Base-by-base conservation (phyloP, 2,888 invertebrate species). In the Drosophila subsilvestris region DNA sequence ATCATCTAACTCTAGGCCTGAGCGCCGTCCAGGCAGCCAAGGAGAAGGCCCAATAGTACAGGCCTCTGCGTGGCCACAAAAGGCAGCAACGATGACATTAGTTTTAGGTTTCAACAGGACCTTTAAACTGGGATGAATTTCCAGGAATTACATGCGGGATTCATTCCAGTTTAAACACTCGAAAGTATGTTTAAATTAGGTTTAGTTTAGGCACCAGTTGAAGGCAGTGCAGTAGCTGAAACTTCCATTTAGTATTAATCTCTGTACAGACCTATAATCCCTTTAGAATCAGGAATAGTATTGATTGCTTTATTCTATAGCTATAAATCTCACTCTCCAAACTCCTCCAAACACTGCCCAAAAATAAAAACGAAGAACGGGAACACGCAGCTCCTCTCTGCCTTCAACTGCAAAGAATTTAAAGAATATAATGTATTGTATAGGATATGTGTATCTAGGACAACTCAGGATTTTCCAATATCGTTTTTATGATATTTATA, bases 1-100 rank as follows among this genome's bases (percentile, higher is more conserved):
- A 95, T 85, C 95, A 95, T 92, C 92, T 95, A 72, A 91, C 92
- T n/a, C 82, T 92, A 47, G 91, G 92, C 17, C 90, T 91, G 22
- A 90, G 89, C n/a, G 86, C 91, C 48, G 90, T 88, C 14, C 83
- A 47, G 79, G 90, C 66, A 79, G 87, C 75, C 61, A 91, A 91
- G 75, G 91, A 91, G 59, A 91, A 91, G 78, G 82, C 88, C 5
- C 91, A 92, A 91, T 91, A 92, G 91, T 92, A 91, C 78, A 77
- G 82, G 76, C 74, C 71, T 14, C 43, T 22, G 20, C 69, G 66
- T 32, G 79, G 70, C 74, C 82, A 61, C 43, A 86, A 74, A 60
- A 63, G 72, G 71, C 89, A 76, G 57, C 74, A 58, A 66, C 86
- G 75, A 85, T 74, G 89, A 87, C 85, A 81, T 60, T 71, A 71